phyloP scores from a whole-genome alignment of 1,140 invertebrate species.

The Hylaeus volcanicus region DNA sequence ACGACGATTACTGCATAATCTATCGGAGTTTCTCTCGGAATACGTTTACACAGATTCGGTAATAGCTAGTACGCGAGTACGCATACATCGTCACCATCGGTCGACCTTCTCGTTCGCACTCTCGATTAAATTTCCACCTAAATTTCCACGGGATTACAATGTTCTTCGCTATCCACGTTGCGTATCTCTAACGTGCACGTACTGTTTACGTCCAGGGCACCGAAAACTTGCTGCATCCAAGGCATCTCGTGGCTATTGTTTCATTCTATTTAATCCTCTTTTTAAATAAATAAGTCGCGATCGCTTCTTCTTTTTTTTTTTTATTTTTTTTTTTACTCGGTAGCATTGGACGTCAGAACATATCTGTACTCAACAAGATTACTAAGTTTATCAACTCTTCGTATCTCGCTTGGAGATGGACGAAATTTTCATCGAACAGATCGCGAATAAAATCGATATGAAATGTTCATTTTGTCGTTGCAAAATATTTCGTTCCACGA shows the following conservation, averaged over 20 bases:
- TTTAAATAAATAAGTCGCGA: conserved; percentile 74
- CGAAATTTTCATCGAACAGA: too few relatives aligned
- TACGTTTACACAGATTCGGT: conserved; percentile 48
- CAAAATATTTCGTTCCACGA: too few relatives aligned
- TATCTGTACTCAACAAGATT: conserved; percentile 64
- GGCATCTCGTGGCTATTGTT: conserved; percentile 79
- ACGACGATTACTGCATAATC: conserved; percentile 56
- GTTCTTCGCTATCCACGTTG: conserved; percentile 33
- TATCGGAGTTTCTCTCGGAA: conserved; percentile 52
- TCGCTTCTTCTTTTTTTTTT: conserved; percentile 46
- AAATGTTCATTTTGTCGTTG: too few relatives aligned
- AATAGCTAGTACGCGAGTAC: conserved; percentile 27
- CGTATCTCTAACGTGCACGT: conserved; percentile 36
- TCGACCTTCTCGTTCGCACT: background rate
- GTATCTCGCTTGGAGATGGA: background rate
- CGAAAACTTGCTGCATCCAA: conserved; percentile 74
- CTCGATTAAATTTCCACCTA: background rate
- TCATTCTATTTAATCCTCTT: conserved; percentile 68
- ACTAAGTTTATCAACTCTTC: conserved; percentile 46
- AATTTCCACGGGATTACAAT: conserved; percentile 24
- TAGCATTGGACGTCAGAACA: conserved; percentile 72
- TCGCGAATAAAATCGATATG: too few relatives aligned
- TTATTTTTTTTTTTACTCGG: conserved; percentile 57
- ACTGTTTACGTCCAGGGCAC: conserved; percentile 66
- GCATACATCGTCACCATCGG: conserved; percentile 38